Conservation (phyloP, 2,888 invertebrate genomes). For the Diadegma fenestrale region DNA sequence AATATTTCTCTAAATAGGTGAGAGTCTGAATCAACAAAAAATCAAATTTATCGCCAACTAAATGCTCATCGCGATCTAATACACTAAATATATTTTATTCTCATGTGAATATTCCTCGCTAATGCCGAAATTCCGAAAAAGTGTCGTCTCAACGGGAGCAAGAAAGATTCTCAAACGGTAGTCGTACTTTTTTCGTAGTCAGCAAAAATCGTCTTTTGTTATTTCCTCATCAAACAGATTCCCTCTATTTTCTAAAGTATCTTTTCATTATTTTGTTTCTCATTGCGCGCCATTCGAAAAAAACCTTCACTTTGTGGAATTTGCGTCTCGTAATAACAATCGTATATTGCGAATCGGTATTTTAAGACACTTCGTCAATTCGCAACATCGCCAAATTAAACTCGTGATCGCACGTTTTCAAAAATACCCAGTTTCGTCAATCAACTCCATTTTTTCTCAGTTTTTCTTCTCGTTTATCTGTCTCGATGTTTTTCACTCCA, state of each 20-base stretch:
- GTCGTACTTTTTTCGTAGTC: slow-evolving; percentile 55
- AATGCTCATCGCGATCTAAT: neutral
- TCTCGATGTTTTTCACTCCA: neutral
- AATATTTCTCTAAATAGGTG: slow-evolving; percentile 63
- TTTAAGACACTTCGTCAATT: slow-evolving; percentile 26
- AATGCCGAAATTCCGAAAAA: slow-evolving; percentile 73
- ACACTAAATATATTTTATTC: neutral
- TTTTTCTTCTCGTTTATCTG: neutral
- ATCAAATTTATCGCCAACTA: neutral
- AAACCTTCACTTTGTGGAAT: neutral
- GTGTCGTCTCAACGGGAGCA: slow-evolving; percentile 69
- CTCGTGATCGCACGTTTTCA: neutral
- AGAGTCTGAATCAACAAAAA: neutral
- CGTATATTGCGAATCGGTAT: slow-evolving; percentile 25
- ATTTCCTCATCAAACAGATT: slow-evolving; percentile 3
- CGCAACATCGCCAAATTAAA: slow-evolving; percentile 3
- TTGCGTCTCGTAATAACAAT: slow-evolving; percentile 10
- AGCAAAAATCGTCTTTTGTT: slow-evolving; percentile 7
- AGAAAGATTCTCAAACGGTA: slow-evolving; percentile 77
- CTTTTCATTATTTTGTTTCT: neutral
- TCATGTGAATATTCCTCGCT: slow-evolving; percentile 24
- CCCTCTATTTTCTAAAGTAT: neutral
- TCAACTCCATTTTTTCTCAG: neutral
- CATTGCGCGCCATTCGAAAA: neutral
- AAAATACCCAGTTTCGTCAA: slow-evolving; percentile 15